Base-by-base conservation (phyloP, 2,888 invertebrate genomes). In the Lithophane semibrunnea region DNA sequence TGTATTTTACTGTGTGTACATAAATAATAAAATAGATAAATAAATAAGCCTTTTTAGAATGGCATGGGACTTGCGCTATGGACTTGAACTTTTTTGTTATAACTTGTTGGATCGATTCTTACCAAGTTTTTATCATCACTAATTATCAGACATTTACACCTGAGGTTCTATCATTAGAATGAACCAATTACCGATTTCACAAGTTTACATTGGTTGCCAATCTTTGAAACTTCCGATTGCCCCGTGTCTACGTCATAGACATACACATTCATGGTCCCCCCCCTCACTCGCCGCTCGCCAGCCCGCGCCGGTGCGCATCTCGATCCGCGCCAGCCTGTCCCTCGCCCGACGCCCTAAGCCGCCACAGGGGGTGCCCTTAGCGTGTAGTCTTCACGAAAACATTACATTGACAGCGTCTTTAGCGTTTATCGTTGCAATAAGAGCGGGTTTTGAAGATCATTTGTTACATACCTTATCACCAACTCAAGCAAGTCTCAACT, bases 391-490 rank as follows among this genome's bases (percentile, higher is more conserved):
- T 37, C 37, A 37, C 37, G 37, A 18, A 16, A 49, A 49, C 16
- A 49, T 49, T 3, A 12, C 13, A n/a, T 37, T 24, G 5, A 13
- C 13, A 58, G 16, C 24, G 58, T 16, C 16, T 60, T 37, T 52
- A 72, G 5, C 37, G 37, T 4, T 37, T 49, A 16, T 52, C 21
- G 7, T 42, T 52, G 16, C 21, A 44, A 8, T 73, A 44, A 73
- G 21, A 29, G 8, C 44, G 2, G 5, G n/a, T 54, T 56, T 44
- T 1, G 3, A n/a, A 44, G n/a, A 49, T 24, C 5, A 42, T 29
- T 29, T 18, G 9, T 18, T 18, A 37, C 61, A 9, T 21, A 61
- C 82, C 77, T 58, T 5, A 76, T 85, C 82, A 82, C 61, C 76
- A 82, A 21, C 60, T 52, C 58, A 64, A 72, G 63, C 24, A 66